These are phyloP conservation scores for Hyppa rectilinea DNA, from an alignment of 2,888 invertebrate species.

Conservation along the genomic window DNA sequence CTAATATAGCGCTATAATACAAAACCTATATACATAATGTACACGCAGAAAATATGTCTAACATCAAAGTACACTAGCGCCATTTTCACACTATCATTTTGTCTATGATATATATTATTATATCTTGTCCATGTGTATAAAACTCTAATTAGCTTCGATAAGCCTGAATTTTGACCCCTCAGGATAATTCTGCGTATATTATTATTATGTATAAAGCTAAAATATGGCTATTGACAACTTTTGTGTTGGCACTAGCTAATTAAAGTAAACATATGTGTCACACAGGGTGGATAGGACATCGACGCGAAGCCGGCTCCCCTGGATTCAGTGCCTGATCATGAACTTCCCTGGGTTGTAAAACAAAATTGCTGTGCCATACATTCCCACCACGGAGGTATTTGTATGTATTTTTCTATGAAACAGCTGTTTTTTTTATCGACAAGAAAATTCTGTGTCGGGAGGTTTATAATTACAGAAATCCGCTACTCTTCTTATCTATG, in stretches of 20 bases:
- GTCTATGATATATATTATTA: slow-evolving; percentile 29
- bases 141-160: slow-evolving; percentile 29
- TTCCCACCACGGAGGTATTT: too few relatives aligned
- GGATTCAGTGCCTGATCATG: too few relatives aligned
- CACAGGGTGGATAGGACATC: too few relatives aligned
- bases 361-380: too few relatives aligned
- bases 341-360: too few relatives aligned
- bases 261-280: not conserved
- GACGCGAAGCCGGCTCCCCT: too few relatives aligned
- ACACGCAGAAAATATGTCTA: slow-evolving; percentile 39
- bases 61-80: slow-evolving; percentile 33
- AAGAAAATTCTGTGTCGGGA: too few relatives aligned
- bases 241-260: slow-evolving; percentile 22
- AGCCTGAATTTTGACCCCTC: slow-evolving; percentile 4
- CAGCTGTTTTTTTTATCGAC: too few relatives aligned
- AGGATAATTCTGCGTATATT: slow-evolving; percentile 28
- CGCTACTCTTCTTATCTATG: slow-evolving; percentile 48
- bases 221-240: slow-evolving; percentile 54
- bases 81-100: slow-evolving; percentile 15
- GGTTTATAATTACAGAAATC: slow-evolving; percentile 42
- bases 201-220: slow-evolving; percentile 63
- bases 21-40: slow-evolving; percentile 49
- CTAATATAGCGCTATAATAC: slow-evolving; percentile 11
- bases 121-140: slow-evolving; percentile 37
- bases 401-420: too few relatives aligned